Percentiles rank a stretch among this genome's conserved stretches.
phyloP scores from a whole-genome alignment of 2,888 invertebrate species.

The Carcina quercana region DNA sequence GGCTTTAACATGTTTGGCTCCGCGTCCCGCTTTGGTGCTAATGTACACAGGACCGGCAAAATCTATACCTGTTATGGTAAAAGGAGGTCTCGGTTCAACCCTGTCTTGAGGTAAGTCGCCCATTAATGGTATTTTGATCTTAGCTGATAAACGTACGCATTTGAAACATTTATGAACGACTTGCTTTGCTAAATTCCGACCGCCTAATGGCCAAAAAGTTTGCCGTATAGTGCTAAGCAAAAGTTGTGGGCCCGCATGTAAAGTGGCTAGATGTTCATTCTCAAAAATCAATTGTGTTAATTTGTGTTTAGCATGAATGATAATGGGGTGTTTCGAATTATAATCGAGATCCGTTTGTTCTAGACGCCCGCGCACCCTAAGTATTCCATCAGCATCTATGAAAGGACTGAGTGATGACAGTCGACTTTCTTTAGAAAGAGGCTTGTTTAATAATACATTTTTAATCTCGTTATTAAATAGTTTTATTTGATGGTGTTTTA shows the following conservation, averaged over 20 bases:
- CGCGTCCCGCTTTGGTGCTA: constrained; percentile 5
- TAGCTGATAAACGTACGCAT: constrained; percentile 5
- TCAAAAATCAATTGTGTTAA: constrained; percentile 16
- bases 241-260: constrained; percentile 22
- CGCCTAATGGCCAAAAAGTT: constrained; percentile 20
- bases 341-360: constrained; percentile 13
- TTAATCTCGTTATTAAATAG: constrained; percentile 20
- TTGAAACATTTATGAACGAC: neutral
- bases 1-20: neutral
- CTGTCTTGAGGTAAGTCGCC: constrained; percentile 18
- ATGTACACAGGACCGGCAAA: constrained; percentile 17
- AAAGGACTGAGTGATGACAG: constrained; percentile 17
- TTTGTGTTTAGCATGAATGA: constrained; percentile 23
- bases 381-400: constrained; percentile 15
- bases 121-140: constrained; percentile 13
- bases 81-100: constrained; percentile 10
- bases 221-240: constrained; percentile 15
- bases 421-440: constrained; percentile 8
- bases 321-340: constrained; percentile 23
- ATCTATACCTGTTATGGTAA: constrained; percentile 13
- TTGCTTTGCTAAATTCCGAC: constrained; percentile 14
- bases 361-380: constrained; percentile 23
- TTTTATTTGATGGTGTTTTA: constrained; percentile 12
- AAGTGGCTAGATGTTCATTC: constrained; percentile 14
- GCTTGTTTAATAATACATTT: constrained; percentile 9